Percentiles rank a stretch among this genome's conserved stretches.
Conservation (phyloP, 2,113 vertebrate genomes). For the Ictidomys tridecemlineatus region DNA sequence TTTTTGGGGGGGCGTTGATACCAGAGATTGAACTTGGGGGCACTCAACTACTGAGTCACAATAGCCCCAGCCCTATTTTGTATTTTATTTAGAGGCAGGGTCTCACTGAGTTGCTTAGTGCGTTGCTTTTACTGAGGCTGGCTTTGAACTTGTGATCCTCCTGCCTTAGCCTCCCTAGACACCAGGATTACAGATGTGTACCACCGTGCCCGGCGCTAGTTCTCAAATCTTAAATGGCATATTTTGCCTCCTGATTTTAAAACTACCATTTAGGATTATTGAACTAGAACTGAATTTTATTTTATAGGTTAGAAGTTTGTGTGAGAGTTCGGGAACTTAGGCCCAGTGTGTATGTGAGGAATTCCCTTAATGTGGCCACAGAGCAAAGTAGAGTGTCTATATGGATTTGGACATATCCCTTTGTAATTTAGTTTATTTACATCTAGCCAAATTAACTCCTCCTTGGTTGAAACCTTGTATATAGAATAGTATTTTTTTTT, state of each 20-base stretch:
- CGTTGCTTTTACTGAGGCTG: too few species aligned
- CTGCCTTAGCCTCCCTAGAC: too few species aligned
- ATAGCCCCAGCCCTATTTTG: too few species aligned
- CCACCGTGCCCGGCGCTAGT: too few species aligned
- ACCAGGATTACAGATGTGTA: too few species aligned
- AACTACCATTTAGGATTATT: conserved; percentile 33
- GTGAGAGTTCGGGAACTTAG: neutral
- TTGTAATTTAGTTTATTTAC: conserved; percentile 29
- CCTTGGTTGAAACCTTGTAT: conserved; percentile 11
- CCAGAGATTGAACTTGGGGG: too few species aligned
- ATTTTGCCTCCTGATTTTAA: conserved; percentile 42
- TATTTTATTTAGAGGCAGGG: too few species aligned
- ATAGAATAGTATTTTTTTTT: neutral
- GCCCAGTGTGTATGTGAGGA: neutral
- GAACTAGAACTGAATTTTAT: neutral
- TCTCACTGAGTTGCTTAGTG: too few species aligned
- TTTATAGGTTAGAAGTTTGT: neutral
- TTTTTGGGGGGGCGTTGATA: too few species aligned
- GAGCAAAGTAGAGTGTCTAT: neutral
- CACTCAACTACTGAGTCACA: too few species aligned
- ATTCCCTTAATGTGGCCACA: neutral
- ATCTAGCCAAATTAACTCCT: neutral
- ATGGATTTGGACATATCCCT: neutral
- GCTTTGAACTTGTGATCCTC: too few species aligned
- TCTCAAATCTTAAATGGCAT: neutral